phyloP scores from a whole-genome alignment of 2,113 vertebrate species.

The Pachycephala philippinensis region DNA sequence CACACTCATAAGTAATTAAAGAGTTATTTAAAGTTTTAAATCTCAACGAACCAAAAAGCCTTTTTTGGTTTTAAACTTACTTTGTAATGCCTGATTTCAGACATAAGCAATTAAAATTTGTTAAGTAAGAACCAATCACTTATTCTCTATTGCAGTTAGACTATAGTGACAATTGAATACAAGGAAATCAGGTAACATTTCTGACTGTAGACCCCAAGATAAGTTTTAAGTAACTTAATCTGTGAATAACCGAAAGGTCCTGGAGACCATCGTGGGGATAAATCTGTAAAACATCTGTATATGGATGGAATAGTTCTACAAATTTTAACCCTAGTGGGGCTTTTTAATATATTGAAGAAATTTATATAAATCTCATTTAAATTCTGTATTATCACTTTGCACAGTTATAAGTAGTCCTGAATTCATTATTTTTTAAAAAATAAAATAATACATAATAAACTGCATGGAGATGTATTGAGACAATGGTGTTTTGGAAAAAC shows the following conservation, averaged over 20 bases:
- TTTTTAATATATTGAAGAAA: not conserved
- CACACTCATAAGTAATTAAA: not conserved
- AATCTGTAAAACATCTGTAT: not conserved
- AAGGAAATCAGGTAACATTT: not conserved
- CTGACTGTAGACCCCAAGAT: not conserved
- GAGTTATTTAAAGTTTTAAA: not conserved
- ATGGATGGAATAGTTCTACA: not conserved
- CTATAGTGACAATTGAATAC: not conserved
- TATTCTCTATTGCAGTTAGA: not conserved
- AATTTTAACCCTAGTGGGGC: not conserved
- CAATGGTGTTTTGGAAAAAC: not conserved
- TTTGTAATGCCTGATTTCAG: not conserved
- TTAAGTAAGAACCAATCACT: not conserved
- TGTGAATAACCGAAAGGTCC: not conserved
- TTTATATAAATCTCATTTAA: not conserved
- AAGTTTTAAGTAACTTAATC: not conserved
- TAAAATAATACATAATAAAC: not conserved
- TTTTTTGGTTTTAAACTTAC: not conserved
- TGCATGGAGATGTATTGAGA: not conserved
- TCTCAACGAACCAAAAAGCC: not conserved
- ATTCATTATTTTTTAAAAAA: not conserved
- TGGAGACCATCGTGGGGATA: not conserved
- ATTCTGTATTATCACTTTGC: not conserved
- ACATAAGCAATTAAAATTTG: not conserved
- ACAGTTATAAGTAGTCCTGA: not conserved